Evolutionary conservation across 2,797 vertebrate species (phyloP).

Genomic region (Graptemys geographica): DNA sequence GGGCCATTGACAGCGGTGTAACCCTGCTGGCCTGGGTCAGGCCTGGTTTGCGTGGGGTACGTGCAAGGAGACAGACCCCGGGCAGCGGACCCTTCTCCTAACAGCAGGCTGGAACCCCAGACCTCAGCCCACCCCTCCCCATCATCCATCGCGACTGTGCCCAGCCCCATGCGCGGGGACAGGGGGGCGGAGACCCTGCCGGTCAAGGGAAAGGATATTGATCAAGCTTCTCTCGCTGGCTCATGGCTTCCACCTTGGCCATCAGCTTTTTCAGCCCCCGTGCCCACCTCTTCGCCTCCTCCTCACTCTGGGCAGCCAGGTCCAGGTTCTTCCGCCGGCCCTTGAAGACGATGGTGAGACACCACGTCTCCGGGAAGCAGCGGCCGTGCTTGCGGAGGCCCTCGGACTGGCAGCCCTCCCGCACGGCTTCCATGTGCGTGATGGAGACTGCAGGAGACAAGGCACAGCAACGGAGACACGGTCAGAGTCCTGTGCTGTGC

Average conservation of each 20-base stretch:
- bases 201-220: slow-evolving; percentile 90
- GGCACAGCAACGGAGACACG: fast-evolving
- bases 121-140: background rate
- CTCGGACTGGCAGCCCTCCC: slow-evolving; percentile 87
- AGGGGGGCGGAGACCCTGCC: background rate
- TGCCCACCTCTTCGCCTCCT: slow-evolving; percentile 91
- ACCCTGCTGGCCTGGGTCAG: too few relatives aligned
- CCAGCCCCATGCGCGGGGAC: too few relatives aligned
- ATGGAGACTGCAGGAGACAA: slow-evolving; percentile 78
- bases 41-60: too few relatives aligned
- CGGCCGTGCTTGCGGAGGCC: slow-evolving; percentile 85
- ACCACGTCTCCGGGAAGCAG: slow-evolving; percentile 84
- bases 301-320: slow-evolving; percentile 85
- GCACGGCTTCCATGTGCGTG: slow-evolving; percentile 79
- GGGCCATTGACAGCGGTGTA: too few relatives aligned
- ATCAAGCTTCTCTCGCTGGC: slow-evolving; percentile 93
- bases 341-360: slow-evolving; percentile 93
- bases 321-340: slow-evolving; percentile 92
- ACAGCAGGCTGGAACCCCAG: background rate
- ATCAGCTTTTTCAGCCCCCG: slow-evolving; percentile 90
- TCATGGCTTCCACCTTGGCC: slow-evolving; percentile 89
- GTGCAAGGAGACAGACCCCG: background rate
- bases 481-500: background rate
- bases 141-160: too few relatives aligned
- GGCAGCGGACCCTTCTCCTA: too few relatives aligned